These are phyloP conservation scores for Umimayanthus kanabou DNA, from an alignment of 92 coral and sea anemone genomes.

Conservation along the genomic window DNA sequence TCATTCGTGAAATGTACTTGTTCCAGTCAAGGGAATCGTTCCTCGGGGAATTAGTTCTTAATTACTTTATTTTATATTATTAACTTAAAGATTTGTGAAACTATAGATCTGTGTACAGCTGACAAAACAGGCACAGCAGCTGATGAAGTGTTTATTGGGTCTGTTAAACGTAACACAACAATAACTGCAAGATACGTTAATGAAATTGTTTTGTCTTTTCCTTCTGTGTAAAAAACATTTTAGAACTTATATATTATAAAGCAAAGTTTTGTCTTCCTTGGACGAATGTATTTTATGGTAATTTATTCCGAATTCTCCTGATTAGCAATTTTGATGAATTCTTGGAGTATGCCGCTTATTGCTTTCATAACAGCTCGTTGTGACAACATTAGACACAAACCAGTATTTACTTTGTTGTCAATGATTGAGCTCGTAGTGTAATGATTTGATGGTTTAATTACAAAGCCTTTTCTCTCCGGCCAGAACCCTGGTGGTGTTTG, in stretches of 20 bases:
- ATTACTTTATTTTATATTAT: constrained; percentile 34
- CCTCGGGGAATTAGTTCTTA: constrained; percentile 39
- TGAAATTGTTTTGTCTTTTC: not conserved
- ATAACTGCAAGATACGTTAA: not conserved
- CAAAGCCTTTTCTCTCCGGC: not conserved
- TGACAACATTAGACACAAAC: not conserved
- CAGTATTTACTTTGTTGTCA: not conserved
- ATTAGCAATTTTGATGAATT: constrained; percentile 12
- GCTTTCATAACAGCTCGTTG: not conserved
- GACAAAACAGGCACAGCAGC: not conserved
- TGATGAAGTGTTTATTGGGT: constrained; percentile 5
- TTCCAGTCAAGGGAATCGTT: constrained; percentile 9
- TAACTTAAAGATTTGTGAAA: constrained; percentile 22
- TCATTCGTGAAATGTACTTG: constrained; percentile 19
- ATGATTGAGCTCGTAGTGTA: not conserved
- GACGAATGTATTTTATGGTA: not conserved
- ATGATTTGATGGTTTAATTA: constrained; percentile 1
- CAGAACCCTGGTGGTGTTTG: not conserved
- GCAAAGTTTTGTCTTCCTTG: not conserved
- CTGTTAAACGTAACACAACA: not conserved
- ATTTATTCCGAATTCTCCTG: not conserved
- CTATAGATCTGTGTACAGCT: not conserved
- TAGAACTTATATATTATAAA: not conserved
- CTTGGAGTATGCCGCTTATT: not conserved
- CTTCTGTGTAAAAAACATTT: not conserved